Base-by-base conservation (phyloP, 35 echinoderm and acorn worm genomes). In the Holothuria glaberrima region DNA sequence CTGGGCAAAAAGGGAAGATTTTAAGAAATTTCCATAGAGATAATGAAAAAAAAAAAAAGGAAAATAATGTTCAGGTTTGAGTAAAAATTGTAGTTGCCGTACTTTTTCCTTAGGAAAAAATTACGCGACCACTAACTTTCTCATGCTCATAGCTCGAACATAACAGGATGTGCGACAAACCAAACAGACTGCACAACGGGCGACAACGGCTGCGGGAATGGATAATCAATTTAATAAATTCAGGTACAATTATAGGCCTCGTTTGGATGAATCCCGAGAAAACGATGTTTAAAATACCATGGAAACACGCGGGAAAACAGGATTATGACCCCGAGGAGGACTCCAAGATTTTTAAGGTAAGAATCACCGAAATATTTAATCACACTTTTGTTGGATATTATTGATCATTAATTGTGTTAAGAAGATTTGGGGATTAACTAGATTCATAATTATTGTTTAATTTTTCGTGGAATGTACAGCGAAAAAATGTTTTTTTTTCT, bases 281-380 rank as follows among this genome's bases (percentile, higher is more conserved):
- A 59, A 93, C 71, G 6, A 86, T 95, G 79, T 95, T 99, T 82
- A 99, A 99, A 80, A 99, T 99, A 52, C 97, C 97, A 70, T 99
- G 93, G 96, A 99, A 99, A 95, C 97, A 99, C 67, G 97, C 97
- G 12, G 97, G 97, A 36, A 99, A 99, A 89, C 97, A 99, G 74
- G 97, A 99, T 70, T 99, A 99, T 41, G 92, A 99, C 50, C 93
- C 91, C 19, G 93, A 99, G 48, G 97, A 99, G 36, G 97, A 99
- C 72, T 99, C 97, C 59, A 95, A 95, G 52, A 93, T 99, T 35
- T 99, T 99, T 31, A 99, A 93, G 91, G 97, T 99, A 89, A 67
- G 75, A 54, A 54, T 54, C 0, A 54, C 12, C 12, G 12, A 54
- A 54, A 54, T 54, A 17, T 54, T 54, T 14, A 9, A 54, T 14